These are phyloP conservation scores for Mionectes olivaceus DNA, from an alignment of 2,797 vertebrate species.

Conservation along the genomic window DNA sequence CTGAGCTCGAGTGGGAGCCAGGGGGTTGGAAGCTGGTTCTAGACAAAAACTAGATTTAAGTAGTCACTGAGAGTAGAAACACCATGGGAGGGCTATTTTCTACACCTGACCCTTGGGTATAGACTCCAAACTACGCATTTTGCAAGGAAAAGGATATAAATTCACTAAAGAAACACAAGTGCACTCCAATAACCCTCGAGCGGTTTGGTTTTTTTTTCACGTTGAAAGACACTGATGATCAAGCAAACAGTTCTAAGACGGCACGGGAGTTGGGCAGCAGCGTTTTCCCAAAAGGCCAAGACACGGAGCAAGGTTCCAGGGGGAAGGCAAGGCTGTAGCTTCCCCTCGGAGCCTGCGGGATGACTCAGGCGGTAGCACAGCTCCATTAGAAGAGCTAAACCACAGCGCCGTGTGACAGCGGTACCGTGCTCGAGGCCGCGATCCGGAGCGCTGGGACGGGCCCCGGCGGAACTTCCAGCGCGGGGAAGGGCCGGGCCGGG, in stretches of 20 bases:
- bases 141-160: not conserved
- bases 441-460: not conserved
- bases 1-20: fast-evolving
- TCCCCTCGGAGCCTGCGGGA: not conserved
- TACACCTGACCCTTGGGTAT: not conserved
- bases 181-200: not conserved
- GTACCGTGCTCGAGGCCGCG: not conserved
- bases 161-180: not conserved
- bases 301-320: fast-evolving
- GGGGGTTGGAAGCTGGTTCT: not conserved
- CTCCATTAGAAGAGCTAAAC: not conserved
- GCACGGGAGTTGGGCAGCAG: fast-evolving
- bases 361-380: not conserved
- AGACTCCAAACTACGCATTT: not conserved
- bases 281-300: not conserved
- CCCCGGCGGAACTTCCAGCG: not conserved
- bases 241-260: not conserved
- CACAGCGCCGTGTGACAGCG: not conserved
- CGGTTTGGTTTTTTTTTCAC: not conserved
- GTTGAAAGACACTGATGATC: not conserved
- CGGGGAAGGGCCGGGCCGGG: not conserved
- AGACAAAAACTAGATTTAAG: not conserved
- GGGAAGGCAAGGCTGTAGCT: not conserved
- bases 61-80: fast-evolving
- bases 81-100: fast-evolving